Evolutionary conservation across 1,140 invertebrate species (phyloP).

Genomic region (Callitettix versicolor): DNA sequence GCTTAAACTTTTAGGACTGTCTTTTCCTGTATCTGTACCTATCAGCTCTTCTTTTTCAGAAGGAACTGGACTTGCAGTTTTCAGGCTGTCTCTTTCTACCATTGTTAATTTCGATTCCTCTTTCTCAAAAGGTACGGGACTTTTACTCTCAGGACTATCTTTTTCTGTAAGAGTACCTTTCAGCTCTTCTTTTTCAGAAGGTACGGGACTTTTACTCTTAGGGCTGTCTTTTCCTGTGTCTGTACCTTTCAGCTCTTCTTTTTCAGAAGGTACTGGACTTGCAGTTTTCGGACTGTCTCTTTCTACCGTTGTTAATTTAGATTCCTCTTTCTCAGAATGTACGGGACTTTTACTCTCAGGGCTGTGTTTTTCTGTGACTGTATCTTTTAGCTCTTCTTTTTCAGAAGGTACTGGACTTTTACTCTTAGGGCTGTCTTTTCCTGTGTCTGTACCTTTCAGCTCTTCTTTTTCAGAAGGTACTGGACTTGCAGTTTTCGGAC

Average conservation of each 20-base stretch:
- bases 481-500: background rate
- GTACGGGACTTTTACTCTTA: background rate
- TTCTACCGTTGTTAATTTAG: background rate
- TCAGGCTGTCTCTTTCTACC: background rate
- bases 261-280: slow-evolving; percentile 9
- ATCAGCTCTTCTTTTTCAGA: background rate
- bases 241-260: background rate
- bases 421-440: background rate
- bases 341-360: background rate
- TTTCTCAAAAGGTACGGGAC: background rate
- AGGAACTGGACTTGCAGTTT: background rate
- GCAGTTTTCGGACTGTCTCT: background rate
- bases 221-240: background rate
- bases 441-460: too few relatives aligned
- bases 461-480: too few relatives aligned
- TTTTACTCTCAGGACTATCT: background rate
- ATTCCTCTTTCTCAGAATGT: background rate
- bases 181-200: background rate
- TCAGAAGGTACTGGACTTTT: slow-evolving; percentile 5
- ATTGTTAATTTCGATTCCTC: background rate
- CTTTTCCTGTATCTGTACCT: background rate
- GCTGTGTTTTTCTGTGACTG: background rate
- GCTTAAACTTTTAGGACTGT: background rate
- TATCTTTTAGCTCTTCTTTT: background rate
- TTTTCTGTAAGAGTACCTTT: background rate